Evolutionary conservation across 2,888 invertebrate species (phyloP), one percentile per base, ranked within the genome.

Genomic region (Criorhina ranunculi): DNA sequence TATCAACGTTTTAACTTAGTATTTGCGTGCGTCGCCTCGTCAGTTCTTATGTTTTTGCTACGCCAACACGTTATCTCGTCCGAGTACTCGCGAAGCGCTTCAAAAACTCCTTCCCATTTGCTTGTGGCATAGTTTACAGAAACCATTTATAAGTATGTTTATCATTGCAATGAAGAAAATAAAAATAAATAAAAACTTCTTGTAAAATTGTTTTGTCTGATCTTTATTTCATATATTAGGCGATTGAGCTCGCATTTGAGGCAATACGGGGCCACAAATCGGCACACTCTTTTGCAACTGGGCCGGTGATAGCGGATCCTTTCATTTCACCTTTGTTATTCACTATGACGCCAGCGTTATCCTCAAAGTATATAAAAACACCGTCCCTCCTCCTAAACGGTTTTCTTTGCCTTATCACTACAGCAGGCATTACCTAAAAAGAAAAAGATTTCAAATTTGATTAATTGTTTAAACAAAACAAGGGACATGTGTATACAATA

Each of bases 311-410:
- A 86, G 99, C 99, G 15, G 99, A 99, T 81, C 98, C 99, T 93
- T 99, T 99, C 99, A 99, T 99, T 94, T 99, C 99, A 86, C 99
- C 99, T 93, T 99, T 99, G 92, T 99, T 99, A 93, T 99, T 99
- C 70, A 99, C 99, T 92, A 99, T 99, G 59, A 99, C 99, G 69
- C 99, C 99, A 24, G 99, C 99, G 93, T 99, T 99, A 92, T 99
- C 99, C 92, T 99, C 99, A 92, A 99, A 99, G 93, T 99, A 99
- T 93, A 99, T 97, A 92, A 99, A 99, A 85, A 97, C 96, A 46
- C 99, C 99, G 91, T 99, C 98, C 95, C 98, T 98, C 96, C 99
- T 98, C 88, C 99, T 95, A 93, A 98, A 99, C 11, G 98, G 98
- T 93, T 99, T 99, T 88, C 99, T 95, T 92, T 99, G 99, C 92